Base-by-base conservation (phyloP, 2,888 invertebrate species). In the Glyphotaelius pellucidus region DNA sequence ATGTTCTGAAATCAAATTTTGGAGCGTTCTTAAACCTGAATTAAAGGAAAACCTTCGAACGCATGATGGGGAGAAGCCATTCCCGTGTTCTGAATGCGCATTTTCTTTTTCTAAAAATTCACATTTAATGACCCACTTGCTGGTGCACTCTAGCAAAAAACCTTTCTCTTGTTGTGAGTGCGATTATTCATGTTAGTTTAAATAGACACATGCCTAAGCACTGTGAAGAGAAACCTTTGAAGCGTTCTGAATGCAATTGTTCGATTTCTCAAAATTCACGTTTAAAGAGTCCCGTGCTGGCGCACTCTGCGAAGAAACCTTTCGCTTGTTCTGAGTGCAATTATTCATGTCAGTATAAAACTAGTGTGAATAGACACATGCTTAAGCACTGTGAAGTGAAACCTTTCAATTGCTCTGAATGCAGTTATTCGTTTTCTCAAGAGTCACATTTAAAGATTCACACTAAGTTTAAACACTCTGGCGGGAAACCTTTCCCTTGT, bases 71-170 rank as follows among this genome's bases (percentile, higher is more conserved):
- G 42, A 42, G 42, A 42, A 42, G 14, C 42, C 42, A 12, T 42
- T 42, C 42, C 2, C 42, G 2, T 42, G 42, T 42, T 42, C 42
- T 11, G 42, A 42, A 42, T 42, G 42, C 42, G n/a, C n/a, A n/a
- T 30, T n/a, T 80, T 31, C 80, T 30, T 80, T n/a, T 80, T 80
- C 80, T 31, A 30, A 80, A 80, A 80, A 80, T n/a, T 80, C 80
- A 80, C 11, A 31, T n/a, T 80, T 80, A n/a, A 80, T 30, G 80
- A 80, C 11, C 12, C 80, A 80, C 80, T 12, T 80, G 30, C 15
- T 7, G n/a, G 15, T 14, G 31, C 80, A 80, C 80, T 31, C 0
- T 80, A 31, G 80, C n/a, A n/a, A 80, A 31, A 80, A 80, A 80
- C 80, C 80, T 80, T 80, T 80, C 31, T 3, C 80, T n/a, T 80